Percentiles rank a stretch among this genome's conserved stretches.
Conservation (phyloP, 2,113 vertebrate genomes). For the Struthidea cinerea region DNA sequence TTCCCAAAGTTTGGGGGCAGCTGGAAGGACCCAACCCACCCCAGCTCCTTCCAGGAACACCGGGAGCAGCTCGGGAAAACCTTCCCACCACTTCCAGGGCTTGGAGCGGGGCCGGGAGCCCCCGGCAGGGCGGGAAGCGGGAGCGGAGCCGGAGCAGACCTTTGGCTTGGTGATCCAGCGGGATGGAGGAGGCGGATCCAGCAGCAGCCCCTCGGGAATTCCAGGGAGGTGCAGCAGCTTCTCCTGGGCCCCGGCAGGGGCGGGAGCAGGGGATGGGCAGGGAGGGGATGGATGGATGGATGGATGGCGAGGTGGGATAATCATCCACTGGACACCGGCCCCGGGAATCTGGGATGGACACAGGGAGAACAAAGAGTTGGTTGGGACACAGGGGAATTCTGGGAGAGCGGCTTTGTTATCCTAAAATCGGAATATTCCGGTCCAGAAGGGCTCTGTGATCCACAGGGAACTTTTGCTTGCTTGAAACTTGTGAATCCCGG, state of each 20-base stretch:
- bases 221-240: slow-evolving; percentile 29
- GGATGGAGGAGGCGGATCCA: neutral
- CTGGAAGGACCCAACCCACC: neutral
- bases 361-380: neutral
- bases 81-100: neutral
- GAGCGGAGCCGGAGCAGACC: neutral
- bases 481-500: neutral
- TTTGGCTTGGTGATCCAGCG: neutral
- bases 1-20: neutral
- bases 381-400: rapidly evolving
- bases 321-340: neutral
- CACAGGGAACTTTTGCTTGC: neutral
- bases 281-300: neutral
- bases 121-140: neutral
- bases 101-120: neutral
- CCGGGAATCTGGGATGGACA: neutral
- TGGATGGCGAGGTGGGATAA: slow-evolving; percentile 3
- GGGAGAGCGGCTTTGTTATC: rapidly evolving
- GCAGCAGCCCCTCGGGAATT: neutral
- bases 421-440: rapidly evolving
- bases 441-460: rapidly evolving
- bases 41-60: neutral
- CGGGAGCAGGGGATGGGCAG: neutral
- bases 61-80: neutral
- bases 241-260: neutral